phyloP scores from a whole-genome alignment of 2,113 vertebrate genomes.

The Vicugna pacos region DNA sequence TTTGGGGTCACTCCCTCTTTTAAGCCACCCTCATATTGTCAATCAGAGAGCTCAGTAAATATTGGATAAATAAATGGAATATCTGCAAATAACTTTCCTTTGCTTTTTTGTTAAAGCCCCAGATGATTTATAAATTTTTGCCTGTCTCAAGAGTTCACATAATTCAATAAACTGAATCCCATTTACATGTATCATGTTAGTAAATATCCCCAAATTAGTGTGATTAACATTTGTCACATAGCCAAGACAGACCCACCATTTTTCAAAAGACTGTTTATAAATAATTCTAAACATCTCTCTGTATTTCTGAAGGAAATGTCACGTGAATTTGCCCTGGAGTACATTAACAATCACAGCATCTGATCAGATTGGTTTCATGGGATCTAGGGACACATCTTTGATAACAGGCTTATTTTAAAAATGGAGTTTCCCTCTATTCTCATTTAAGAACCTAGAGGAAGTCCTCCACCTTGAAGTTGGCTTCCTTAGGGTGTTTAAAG shows the following conservation, averaged over 20 bases:
- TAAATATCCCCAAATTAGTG: constrained; percentile 16
- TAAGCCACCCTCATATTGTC: background rate
- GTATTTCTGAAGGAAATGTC: constrained; percentile 42
- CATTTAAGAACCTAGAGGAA: background rate
- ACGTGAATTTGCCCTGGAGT: background rate
- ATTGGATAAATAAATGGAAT: background rate
- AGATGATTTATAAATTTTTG: background rate
- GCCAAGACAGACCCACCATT: background rate
- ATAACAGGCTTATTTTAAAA: background rate
- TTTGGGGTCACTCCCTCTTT: background rate
- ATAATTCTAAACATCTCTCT: constrained; percentile 53
- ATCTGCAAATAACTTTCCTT: background rate
- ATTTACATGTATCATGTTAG: background rate
- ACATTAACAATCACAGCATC: background rate
- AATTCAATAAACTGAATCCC: constrained; percentile 43
- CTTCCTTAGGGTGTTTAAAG: background rate
- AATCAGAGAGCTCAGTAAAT: background rate
- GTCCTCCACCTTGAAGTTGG: background rate
- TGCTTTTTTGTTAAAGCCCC: background rate
- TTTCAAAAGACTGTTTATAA: constrained; percentile 41
- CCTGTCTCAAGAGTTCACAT: background rate
- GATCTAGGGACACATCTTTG: background rate
- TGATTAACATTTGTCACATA: constrained; percentile 49
- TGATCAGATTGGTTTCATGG: background rate
- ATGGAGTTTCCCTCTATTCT: background rate